These are phyloP conservation scores for Chrysopilus asiliformis DNA, from an alignment of 2,888 invertebrate genomes.

Conservation along the genomic window DNA sequence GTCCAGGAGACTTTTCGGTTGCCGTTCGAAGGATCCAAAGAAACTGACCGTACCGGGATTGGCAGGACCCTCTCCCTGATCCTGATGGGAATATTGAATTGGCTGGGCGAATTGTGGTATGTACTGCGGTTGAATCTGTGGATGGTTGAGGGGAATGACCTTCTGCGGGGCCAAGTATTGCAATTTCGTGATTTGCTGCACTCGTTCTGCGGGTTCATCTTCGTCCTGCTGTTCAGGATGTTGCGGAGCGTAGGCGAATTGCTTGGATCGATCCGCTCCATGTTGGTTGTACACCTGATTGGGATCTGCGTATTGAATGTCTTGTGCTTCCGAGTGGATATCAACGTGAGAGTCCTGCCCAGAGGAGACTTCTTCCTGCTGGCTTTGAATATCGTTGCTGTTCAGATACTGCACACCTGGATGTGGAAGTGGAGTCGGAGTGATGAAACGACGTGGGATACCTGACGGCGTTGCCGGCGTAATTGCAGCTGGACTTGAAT, in stretches of 20 bases:
- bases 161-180: slow-evolving; percentile 9
- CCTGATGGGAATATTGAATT: slow-evolving; percentile 7
- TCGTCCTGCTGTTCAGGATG: slow-evolving; percentile 17
- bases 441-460: slow-evolving; percentile 1
- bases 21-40: slow-evolving; percentile 21
- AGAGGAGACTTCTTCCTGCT: slow-evolving; percentile 8
- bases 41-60: slow-evolving; percentile 9
- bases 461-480: slow-evolving; percentile 3
- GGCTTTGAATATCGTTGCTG: slow-evolving; percentile 7
- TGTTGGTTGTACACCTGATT: slow-evolving; percentile 3
- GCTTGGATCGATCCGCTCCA: slow-evolving; percentile 24
- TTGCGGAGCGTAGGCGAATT: slow-evolving; percentile 25
- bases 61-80: no score
- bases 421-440: slow-evolving; percentile 7
- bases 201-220: slow-evolving; percentile 13
- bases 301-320: slow-evolving; percentile 14
- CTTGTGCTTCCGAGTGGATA: slow-evolving; percentile 8
- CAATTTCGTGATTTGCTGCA: neutral
- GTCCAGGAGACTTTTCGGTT: slow-evolving; percentile 42
- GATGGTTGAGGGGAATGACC: neutral
- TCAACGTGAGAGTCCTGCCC: slow-evolving; percentile 8
- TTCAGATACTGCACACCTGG: slow-evolving; percentile 4
- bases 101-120: slow-evolving; percentile 12
- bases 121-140: slow-evolving; percentile 13
- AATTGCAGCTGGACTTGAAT: slow-evolving; percentile 7